Base-by-base conservation (phyloP, 2,797 vertebrate species). In the Sebastiscus tertius region DNA sequence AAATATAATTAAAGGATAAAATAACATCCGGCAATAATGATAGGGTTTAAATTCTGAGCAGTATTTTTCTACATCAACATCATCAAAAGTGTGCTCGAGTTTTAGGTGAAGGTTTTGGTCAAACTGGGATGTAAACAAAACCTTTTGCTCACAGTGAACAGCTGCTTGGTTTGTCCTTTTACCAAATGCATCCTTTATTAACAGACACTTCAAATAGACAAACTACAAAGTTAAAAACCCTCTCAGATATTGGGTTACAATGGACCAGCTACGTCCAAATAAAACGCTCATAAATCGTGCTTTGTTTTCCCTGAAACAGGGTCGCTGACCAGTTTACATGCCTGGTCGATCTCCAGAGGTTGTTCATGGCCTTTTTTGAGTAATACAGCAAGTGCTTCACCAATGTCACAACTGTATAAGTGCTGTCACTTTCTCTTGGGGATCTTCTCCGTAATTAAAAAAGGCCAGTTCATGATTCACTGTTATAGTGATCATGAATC, bases 321-420 rank as follows among this genome's bases (percentile, higher is more conserved):
- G 78, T 75, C 73, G 22, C 46, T 68, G 84, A 71, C 75, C 72
- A n/a, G 46, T 65, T 87, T 81, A 29, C 80, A 84, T 27, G 78
- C 80, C 49, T 55, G 75, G 68, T 60, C 22, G 2, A 70, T 72
- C 74, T 86, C 64, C 75, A 82, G 82, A 83, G 67, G 63, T 59
- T 63, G 63, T 80, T 74, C 33, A 2, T 69, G 74, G 80, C 77
- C 77, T 82, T 79, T 87, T 87, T 27, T 92, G 71, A 91, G 91
- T 90, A 90, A 92, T 86, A 75, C 79, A 91, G 79, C 61, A 72
- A 75, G 49, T 69, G 75, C 82, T 70, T 80, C 78, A 11, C 31
- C 73, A 52, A 79, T 79, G 58, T 80, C 77, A 80, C 62, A 20
- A 33, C 66, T 68, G 22, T 54, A 39, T 74, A 67, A 75, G 42